Percentiles rank a stretch among this genome's conserved stretches.
Conservation (phyloP, 2,888 invertebrate species). For the Masnerella sp. region DNA sequence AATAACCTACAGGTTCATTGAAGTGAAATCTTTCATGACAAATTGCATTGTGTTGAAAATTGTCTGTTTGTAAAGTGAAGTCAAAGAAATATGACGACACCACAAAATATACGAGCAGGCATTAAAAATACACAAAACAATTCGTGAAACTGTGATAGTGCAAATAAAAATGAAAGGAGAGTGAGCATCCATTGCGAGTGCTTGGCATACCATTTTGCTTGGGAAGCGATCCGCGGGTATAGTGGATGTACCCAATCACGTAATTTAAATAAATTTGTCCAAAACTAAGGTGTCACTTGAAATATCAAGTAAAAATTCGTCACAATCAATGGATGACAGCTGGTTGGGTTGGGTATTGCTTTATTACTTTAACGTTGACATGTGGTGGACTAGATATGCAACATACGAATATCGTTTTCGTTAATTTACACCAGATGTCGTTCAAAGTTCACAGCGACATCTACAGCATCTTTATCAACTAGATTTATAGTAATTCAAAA, state of each 20-base stretch:
- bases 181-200: neutral
- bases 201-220: slow-evolving; percentile 23
- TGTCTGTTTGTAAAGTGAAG: neutral
- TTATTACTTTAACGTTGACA: slow-evolving; percentile 26
- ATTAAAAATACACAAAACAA: slow-evolving; percentile 22
- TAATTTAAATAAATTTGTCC: slow-evolving; percentile 1
- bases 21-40: no score
- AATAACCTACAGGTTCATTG: no score
- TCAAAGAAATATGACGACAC: slow-evolving; percentile 3
- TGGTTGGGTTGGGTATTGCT: slow-evolving; percentile 50
- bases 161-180: slow-evolving; percentile 12
- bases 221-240: slow-evolving; percentile 1
- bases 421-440: no score
- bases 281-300: slow-evolving; percentile 18
- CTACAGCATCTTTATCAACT: no score
- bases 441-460: no score
- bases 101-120: neutral
- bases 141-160: slow-evolving; percentile 11
- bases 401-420: no score
- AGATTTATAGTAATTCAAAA: no score
- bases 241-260: neutral
- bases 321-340: slow-evolving; percentile 46
- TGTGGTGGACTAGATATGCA: neutral
- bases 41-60: no score
- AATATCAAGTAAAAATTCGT: slow-evolving; percentile 23